phyloP scores from a whole-genome alignment of 2,113 vertebrate genomes.

The Labeo rohita region DNA sequence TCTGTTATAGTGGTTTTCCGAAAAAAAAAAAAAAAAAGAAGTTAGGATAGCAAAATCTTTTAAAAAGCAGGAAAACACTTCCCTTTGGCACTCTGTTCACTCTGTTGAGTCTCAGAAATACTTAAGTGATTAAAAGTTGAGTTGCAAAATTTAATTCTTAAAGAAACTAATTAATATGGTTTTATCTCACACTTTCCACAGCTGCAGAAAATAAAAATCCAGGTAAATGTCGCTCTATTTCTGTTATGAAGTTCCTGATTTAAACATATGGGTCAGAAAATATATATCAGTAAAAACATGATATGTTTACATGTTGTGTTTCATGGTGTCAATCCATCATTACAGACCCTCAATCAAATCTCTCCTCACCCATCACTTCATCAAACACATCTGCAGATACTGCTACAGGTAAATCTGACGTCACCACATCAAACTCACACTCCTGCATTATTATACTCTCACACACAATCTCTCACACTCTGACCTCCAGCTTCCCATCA shows the following conservation, averaged over 20 bases:
- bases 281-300: background rate
- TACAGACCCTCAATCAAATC: background rate
- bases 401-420: background rate
- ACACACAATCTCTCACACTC: background rate
- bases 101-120: background rate
- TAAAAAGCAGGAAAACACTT: no score
- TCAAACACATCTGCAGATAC: background rate
- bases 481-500: constrained; percentile 4
- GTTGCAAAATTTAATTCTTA: background rate
- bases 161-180: background rate
- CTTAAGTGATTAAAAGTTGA: background rate
- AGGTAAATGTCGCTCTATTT: background rate
- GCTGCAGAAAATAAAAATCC: background rate
- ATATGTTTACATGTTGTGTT: background rate
- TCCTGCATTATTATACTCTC: background rate
- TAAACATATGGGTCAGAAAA: background rate
- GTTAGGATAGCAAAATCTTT: background rate
- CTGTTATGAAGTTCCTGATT: background rate
- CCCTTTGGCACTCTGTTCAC: background rate
- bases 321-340: background rate
- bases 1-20: no score
- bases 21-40: no score
- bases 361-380: rapidly evolving
- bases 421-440: background rate
- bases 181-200: background rate